Conservation (phyloP, 2,888 invertebrate genomes). For the Hetaerina titia region DNA sequence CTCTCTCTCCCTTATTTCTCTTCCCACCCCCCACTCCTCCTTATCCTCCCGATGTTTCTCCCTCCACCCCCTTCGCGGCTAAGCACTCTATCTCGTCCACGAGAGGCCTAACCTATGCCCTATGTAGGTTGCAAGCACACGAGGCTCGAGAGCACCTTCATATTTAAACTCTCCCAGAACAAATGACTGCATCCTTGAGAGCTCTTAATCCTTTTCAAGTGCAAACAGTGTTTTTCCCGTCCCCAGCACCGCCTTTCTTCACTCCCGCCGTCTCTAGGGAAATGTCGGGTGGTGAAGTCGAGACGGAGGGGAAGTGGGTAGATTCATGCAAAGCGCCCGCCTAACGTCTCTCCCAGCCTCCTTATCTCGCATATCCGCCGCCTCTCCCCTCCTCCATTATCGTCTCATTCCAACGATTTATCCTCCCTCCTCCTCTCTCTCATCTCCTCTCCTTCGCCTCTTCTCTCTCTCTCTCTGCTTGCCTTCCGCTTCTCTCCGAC, state of each 20-base stretch:
- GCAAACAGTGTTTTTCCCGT: background rate
- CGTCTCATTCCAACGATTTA: background rate
- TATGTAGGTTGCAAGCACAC: background rate
- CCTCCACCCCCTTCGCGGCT: background rate
- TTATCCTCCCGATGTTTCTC: background rate
- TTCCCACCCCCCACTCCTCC: background rate
- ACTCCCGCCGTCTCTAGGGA: background rate
- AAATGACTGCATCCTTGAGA: background rate
- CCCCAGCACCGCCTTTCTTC: background rate
- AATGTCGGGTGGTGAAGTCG: background rate
- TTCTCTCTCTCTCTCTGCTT: background rate
- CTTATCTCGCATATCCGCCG: background rate
- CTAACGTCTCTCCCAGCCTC: background rate
- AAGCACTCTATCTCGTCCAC: background rate
- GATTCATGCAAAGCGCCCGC: background rate
- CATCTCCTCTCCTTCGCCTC: background rate
- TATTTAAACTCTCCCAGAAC: conserved; percentile 32
- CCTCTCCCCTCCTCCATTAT: background rate
- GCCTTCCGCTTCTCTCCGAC: background rate
- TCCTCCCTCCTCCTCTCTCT: background rate
- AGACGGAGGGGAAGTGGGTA: background rate
- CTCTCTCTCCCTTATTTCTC: background rate
- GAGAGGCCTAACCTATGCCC: background rate
- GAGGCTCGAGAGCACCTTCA: background rate
- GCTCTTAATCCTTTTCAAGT: conserved; percentile 46